A percentile compares a stretch with the other conserved stretches of the same genome.
Evolutionary conservation across 2,113 vertebrate species (phyloP).

Genomic region (Chlamydotis undulata): DNA sequence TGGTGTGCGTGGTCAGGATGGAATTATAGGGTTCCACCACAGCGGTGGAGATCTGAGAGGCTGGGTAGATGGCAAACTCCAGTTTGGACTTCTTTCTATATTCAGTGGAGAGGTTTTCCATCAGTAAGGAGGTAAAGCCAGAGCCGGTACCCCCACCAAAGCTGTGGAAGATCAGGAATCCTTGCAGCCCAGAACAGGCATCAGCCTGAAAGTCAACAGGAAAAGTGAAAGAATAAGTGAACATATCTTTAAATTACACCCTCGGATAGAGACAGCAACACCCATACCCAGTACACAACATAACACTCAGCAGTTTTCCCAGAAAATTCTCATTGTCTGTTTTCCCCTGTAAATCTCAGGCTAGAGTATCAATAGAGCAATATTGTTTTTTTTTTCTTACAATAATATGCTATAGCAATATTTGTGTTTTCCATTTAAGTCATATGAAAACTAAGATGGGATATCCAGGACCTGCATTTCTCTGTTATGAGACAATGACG

Average conservation of each 20-base stretch:
- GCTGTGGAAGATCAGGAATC: constrained; percentile 85
- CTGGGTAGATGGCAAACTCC: constrained; percentile 92
- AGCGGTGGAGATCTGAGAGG: constrained; percentile 82
- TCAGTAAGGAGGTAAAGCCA: constrained; percentile 87
- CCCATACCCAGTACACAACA: neutral
- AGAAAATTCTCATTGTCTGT: neutral
- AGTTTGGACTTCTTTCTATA: constrained; percentile 93
- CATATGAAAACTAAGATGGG: neutral
- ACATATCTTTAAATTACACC: neutral
- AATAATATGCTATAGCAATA: neutral
- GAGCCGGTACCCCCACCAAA: constrained; percentile 84
- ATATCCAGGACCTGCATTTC: neutral
- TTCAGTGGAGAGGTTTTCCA: constrained; percentile 91
- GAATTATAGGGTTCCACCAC: constrained; percentile 86
- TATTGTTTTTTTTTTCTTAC: neutral
- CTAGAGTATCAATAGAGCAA: neutral
- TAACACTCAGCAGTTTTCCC: neutral
- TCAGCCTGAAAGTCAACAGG: constrained; percentile 67
- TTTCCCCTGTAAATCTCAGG: neutral
- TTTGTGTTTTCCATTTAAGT: neutral
- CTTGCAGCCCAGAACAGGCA: constrained; percentile 81
- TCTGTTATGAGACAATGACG: neutral
- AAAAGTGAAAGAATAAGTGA: neutral
- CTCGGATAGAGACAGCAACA: neutral
- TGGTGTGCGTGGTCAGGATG: constrained; percentile 82